Evolutionary conservation across 2,797 vertebrate species (phyloP).

Genomic region (Hypotaenidia okinawae): DNA sequence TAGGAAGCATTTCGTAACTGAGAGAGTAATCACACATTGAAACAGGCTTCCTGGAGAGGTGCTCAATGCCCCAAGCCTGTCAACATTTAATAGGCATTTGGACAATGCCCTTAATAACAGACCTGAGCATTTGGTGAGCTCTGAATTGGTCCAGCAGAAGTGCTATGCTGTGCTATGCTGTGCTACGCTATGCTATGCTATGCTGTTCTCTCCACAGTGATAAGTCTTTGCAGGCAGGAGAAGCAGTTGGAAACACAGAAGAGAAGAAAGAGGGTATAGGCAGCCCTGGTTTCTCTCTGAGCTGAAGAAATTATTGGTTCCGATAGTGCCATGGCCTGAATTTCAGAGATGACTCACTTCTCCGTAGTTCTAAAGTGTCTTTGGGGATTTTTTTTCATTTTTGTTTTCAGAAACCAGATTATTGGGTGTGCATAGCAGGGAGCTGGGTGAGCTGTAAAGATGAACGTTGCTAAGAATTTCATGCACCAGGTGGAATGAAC

Average conservation of each 20-base stretch:
- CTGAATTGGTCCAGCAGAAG: background rate
- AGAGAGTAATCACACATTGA: background rate
- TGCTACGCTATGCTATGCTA: too few relatives aligned
- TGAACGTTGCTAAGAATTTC: background rate
- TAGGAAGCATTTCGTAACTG: background rate
- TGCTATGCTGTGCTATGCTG: too few relatives aligned
- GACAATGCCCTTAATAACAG: background rate
- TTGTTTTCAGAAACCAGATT: background rate
- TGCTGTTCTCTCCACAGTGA: too few relatives aligned
- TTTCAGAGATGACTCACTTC: background rate
- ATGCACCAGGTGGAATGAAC: background rate
- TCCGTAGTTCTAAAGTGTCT: background rate
- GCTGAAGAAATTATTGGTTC: background rate
- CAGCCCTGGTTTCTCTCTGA: background rate
- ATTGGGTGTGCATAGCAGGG: background rate
- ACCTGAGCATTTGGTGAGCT: background rate
- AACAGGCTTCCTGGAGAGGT: background rate
- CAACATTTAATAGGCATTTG: background rate
- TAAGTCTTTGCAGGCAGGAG: background rate
- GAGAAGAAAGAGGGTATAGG: background rate
- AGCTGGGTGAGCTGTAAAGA: background rate
- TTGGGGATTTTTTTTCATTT: background rate
- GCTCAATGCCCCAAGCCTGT: fast-evolving
- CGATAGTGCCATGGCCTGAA: background rate
- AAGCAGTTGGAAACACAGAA: background rate